phyloP scores from a whole-genome alignment of 2,888 invertebrate genomes.

The Myopa testacea region DNA sequence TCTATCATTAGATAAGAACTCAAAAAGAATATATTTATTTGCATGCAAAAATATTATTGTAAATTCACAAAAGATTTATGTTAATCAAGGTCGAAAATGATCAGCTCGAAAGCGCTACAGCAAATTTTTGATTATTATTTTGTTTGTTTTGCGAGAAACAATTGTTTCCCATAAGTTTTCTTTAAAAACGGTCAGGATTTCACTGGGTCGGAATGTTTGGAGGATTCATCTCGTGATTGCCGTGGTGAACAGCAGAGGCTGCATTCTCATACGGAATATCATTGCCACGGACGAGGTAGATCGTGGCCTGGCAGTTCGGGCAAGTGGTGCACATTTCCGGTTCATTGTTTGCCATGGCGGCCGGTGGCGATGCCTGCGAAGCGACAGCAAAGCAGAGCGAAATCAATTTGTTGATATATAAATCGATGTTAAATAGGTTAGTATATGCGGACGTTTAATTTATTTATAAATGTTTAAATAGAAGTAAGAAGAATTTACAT shows the following conservation, averaged over 20 bases:
- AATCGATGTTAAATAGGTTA: slow-evolving; percentile 19
- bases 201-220: slow-evolving; percentile 19
- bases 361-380: slow-evolving; percentile 12
- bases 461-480: slow-evolving; percentile 48
- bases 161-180: neutral
- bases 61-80: neutral
- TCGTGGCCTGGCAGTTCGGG: slow-evolving; percentile 65
- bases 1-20: too few relatives aligned
- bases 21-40: too few relatives aligned
- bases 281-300: slow-evolving; percentile 59
- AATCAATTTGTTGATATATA: neutral
- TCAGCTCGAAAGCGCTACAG: too few relatives aligned
- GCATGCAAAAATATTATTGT: neutral
- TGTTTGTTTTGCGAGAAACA: neutral
- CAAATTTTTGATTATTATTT: too few relatives aligned
- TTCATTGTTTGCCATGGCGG: slow-evolving; percentile 43
- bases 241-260: slow-evolving; percentile 17
- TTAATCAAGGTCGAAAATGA: neutral
- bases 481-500: slow-evolving; percentile 48
- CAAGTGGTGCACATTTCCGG: slow-evolving; percentile 65
- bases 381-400: neutral
- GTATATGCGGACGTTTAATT: slow-evolving; percentile 28
- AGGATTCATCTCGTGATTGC: neutral
- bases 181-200: neutral
- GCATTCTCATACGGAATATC: slow-evolving; percentile 53